These are phyloP conservation scores for Montifringilla adamsi DNA, from an alignment of 2,113 vertebrate genomes.

Conservation along the genomic window DNA sequence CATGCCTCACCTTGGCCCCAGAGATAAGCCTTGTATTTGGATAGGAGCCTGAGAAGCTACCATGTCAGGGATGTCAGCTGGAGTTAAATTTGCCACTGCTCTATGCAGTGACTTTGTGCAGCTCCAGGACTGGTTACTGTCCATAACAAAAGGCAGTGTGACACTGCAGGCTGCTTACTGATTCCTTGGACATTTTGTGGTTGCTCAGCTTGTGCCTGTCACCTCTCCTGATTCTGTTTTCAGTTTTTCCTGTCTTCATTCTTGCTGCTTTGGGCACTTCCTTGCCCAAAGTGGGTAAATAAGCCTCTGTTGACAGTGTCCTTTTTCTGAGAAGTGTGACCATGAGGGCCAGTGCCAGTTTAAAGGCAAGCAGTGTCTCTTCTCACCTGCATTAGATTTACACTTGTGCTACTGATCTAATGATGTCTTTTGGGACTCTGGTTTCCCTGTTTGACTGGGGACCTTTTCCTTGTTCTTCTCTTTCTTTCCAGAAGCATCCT, in stretches of 20 bases:
- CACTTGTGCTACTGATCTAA: not conserved
- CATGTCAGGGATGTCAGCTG: not conserved
- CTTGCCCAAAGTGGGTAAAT: not conserved
- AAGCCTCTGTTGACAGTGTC: fast-evolving
- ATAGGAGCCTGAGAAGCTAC: not conserved
- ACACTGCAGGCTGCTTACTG: not conserved
- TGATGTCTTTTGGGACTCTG: not conserved
- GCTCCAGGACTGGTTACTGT: not conserved
- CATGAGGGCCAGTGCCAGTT: not conserved
- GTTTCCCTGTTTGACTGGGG: not conserved
- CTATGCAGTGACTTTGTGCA: not conserved
- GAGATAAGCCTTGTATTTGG: not conserved
- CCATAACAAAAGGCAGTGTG: not conserved
- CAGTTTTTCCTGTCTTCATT: not conserved
- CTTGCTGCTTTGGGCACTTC: not conserved
- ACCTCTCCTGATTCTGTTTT: not conserved
- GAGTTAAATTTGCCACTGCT: not conserved
- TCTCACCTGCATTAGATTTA: not conserved
- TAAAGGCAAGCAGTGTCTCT: not conserved
- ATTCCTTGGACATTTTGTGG: not conserved
- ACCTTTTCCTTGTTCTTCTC: not conserved
- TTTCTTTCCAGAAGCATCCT: not conserved
- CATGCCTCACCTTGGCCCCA: not conserved
- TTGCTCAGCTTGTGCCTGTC: not conserved
- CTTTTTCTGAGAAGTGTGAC: not conserved